Evolutionary conservation across 2,113 vertebrate species (phyloP).

Genomic region (Ornithorhynchus anatinus): DNA sequence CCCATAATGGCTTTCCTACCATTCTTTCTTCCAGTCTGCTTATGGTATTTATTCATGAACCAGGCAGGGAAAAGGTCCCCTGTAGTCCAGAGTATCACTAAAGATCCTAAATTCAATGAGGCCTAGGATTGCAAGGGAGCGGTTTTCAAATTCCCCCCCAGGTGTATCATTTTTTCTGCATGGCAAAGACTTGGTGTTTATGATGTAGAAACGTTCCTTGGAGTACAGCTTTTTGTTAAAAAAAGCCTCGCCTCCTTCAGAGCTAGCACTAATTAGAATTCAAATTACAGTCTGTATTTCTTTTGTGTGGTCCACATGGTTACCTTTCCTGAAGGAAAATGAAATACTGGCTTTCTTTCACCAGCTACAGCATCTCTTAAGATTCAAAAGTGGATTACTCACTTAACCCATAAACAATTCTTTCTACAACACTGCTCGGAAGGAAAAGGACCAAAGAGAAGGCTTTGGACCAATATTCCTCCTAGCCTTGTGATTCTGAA

Average conservation of each 20-base stretch:
- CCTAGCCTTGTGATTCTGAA: too few relatives aligned
- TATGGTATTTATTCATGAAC: background rate
- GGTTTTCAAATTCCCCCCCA: too few relatives aligned
- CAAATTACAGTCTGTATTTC: background rate
- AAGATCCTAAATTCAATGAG: background rate
- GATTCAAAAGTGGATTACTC: too few relatives aligned
- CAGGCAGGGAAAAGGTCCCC: background rate
- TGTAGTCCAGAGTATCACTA: background rate
- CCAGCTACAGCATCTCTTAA: too few relatives aligned
- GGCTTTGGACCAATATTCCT: too few relatives aligned
- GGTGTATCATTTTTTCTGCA: rapidly evolving
- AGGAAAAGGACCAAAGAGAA: too few relatives aligned
- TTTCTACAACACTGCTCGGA: too few relatives aligned
- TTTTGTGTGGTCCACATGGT: background rate
- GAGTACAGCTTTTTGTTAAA: background rate
- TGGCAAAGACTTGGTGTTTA: background rate
- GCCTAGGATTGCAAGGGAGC: rapidly evolving
- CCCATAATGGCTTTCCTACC: too few relatives aligned
- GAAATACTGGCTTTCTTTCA: too few relatives aligned
- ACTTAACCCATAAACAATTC: too few relatives aligned
- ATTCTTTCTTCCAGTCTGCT: too few relatives aligned
- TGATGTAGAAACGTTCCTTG: background rate
- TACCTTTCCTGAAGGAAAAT: background rate
- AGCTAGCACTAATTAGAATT: background rate
- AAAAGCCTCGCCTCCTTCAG: background rate